Conservation (phyloP, 2,113 vertebrate genomes). For the Equus quagga region DNA sequence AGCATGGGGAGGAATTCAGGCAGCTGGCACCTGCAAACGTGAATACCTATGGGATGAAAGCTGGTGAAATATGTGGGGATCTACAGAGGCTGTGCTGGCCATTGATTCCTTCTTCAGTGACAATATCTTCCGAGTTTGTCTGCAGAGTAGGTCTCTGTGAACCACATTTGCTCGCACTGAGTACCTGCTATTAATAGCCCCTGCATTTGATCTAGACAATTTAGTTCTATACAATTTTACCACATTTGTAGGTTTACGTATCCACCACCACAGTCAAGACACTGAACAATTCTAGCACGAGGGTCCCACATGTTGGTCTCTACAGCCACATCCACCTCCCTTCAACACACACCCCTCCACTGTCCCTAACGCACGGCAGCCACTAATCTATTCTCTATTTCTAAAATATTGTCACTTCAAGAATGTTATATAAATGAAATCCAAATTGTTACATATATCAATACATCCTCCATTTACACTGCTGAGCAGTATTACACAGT, state of each 20-base stretch:
- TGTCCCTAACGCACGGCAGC: neutral
- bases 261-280: neutral
- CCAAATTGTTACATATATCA: neutral
- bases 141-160: neutral
- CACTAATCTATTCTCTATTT: neutral
- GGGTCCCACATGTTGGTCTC: too few species aligned
- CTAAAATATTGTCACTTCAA: neutral
- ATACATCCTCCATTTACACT: neutral
- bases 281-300: neutral
- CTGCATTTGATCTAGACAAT: neutral
- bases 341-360: accelerated
- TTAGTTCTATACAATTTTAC: neutral
- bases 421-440: neutral
- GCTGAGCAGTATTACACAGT: neutral
- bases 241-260: neutral
- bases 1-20: accelerated
- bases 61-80: neutral
- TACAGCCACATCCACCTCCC: accelerated
- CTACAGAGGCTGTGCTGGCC: neutral
- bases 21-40: neutral
- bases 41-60: neutral
- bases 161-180: neutral
- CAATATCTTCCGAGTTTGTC: neutral
- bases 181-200: neutral
- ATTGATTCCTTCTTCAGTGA: neutral